Conservation (phyloP, 2,113 vertebrate species). For the Chloebia gouldiae region DNA sequence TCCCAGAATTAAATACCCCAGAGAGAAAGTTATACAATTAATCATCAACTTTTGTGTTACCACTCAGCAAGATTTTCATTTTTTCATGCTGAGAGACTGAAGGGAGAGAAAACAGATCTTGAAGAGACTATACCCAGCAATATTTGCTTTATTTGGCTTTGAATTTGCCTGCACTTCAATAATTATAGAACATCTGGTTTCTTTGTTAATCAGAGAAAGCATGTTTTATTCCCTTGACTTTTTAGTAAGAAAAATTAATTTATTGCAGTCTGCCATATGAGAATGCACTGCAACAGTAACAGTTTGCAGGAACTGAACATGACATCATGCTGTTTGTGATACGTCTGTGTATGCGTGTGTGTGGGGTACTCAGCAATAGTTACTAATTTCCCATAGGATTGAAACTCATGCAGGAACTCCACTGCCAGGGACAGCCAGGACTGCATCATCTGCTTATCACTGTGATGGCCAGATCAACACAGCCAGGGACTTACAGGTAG, state of each 20-base stretch:
- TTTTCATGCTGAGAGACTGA: neutral
- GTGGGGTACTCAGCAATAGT: neutral
- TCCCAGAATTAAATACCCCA: conserved; percentile 1
- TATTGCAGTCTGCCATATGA: neutral
- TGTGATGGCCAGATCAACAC: accelerated
- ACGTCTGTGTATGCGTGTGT: accelerated
- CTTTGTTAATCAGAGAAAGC: neutral
- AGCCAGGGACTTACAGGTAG: neutral
- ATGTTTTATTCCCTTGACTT: conserved; percentile 1
- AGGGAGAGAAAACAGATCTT: neutral
- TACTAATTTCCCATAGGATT: neutral
- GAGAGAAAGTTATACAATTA: conserved; percentile 1
- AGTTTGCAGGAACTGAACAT: neutral
- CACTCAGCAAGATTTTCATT: conserved; percentile 22
- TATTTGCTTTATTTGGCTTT: conserved; percentile 44
- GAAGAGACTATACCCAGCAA: neutral
- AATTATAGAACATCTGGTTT: conserved; percentile 40
- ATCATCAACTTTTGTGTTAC: conserved; percentile 10
- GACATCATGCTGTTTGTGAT: neutral
- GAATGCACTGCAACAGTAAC: neutral
- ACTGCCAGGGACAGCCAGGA: neutral
- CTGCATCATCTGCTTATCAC: neutral
- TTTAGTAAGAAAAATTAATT: neutral
- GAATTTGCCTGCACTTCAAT: neutral
- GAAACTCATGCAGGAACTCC: neutral